Conservation (phyloP, 2,113 vertebrate species). For the Sylvietta virens region DNA sequence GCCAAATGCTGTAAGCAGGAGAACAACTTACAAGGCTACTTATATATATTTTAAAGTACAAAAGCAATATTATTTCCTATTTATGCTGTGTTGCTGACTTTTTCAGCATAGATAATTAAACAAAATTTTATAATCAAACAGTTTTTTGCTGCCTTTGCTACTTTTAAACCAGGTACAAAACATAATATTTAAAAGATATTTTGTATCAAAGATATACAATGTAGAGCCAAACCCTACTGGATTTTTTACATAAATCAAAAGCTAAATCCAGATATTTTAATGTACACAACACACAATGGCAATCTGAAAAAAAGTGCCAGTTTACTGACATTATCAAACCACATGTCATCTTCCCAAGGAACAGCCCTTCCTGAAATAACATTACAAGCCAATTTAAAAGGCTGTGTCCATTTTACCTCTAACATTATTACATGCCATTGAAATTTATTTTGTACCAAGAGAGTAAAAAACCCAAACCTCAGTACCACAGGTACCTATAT, state of each 20-base stretch:
- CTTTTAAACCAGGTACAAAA: slow-evolving; percentile 7
- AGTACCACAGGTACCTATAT: background rate
- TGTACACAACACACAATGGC: background rate
- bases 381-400: background rate
- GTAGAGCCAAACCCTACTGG: background rate
- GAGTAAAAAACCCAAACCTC: background rate
- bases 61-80: slow-evolving; percentile 1
- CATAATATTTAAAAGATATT: background rate
- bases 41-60: background rate
- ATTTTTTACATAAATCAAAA: background rate
- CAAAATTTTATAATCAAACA: background rate
- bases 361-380: background rate
- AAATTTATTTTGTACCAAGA: background rate
- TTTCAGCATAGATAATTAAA: slow-evolving; percentile 52
- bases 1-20: slow-evolving; percentile 32
- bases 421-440: background rate
- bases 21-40: slow-evolving; percentile 15
- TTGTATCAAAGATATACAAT: background rate
- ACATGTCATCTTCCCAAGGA: background rate
- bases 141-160: background rate
- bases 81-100: slow-evolving; percentile 9
- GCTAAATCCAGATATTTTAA: slow-evolving; percentile 28
- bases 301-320: background rate
- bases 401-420: background rate
- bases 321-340: background rate